A percentile compares a stretch with the other conserved stretches of the same genome.
Evolutionary conservation across 2,113 vertebrate genomes (phyloP).

Genomic region (Thryonomys swinderianus): DNA sequence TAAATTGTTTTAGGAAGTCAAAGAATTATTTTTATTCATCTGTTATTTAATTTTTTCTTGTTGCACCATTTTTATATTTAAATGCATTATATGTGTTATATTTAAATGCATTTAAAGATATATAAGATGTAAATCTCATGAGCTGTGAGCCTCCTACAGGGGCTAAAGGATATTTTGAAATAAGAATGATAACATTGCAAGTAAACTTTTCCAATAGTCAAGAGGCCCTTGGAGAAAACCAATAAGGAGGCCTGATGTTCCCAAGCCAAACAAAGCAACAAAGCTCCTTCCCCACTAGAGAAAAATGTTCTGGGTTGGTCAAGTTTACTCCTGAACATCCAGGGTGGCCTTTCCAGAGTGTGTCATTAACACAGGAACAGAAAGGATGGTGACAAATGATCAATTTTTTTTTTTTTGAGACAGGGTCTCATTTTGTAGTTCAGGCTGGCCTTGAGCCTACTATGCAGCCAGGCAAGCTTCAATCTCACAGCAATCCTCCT

Average conservation of each 20-base stretch:
- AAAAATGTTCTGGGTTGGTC: background rate
- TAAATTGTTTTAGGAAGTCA: background rate
- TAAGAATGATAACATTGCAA: background rate
- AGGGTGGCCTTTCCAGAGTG: background rate
- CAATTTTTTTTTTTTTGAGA: no score
- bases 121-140: background rate
- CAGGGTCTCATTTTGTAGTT: no score
- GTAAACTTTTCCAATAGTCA: background rate
- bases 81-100: background rate
- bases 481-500: no score
- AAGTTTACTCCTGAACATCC: background rate
- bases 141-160: background rate
- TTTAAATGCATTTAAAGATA: conserved; percentile 29
- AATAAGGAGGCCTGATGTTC: background rate
- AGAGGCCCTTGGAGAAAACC: background rate
- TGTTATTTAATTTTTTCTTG: background rate
- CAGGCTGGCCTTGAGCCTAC: no score
- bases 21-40: background rate
- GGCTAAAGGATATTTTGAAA: conserved; percentile 18
- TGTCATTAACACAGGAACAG: background rate
- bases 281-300: background rate
- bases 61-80: background rate
- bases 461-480: no score
- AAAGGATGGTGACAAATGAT: background rate
- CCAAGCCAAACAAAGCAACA: background rate